Evolutionary conservation across 2,113 vertebrate species (phyloP), one percentile per base, ranked within the genome.

Genomic region (Ia io): DNA sequence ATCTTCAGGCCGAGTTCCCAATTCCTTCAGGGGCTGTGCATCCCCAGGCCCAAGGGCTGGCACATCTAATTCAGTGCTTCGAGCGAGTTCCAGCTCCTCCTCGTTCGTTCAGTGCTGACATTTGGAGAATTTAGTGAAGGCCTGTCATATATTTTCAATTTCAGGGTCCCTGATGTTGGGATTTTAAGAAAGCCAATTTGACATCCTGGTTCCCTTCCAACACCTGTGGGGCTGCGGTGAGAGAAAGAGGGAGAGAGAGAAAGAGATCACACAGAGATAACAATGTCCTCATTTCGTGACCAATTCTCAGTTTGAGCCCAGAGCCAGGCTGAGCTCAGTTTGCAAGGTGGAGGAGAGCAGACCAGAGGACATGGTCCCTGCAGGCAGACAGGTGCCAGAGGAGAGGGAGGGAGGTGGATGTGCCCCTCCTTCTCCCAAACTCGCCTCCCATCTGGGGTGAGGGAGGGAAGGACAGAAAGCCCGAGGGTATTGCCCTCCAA

Each of bases 401-500:
- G 61, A 65, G 51, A 22, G 23, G 17, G 40, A 16, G 30, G 13
- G 25, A 1, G 1, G 56, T 16, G 2, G 3, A 2, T 0, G 0
- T 0, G 20, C 8, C 1, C 17, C 35, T 12, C 1, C 6, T 71
- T 37, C 40, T 40, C 28, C 18, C 53, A 65, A 28, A 30, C 3
- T 90, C 44, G 9, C 10, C 28, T 37, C 47, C 49, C 0, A 14
- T n/a, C 53, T 63, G 51, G 25, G 9, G 37, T 3, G 14, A 8
- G 11, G 61, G 61, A 40, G 14, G 13, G 32, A 28, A 25, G 61
- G 37, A 35, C 14, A 0, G 12, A 17, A 4, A 16, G 56, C n/a
- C 69, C 5, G 0, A 3, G 7, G 9, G 42, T 6, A 1, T 9
- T 3, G 3, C 3, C 5, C 11, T 32, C 9, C 3, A 2, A 0